These are phyloP conservation scores for Malurus elegans DNA, from an alignment of 2,113 vertebrate genomes.

Conservation along the genomic window DNA sequence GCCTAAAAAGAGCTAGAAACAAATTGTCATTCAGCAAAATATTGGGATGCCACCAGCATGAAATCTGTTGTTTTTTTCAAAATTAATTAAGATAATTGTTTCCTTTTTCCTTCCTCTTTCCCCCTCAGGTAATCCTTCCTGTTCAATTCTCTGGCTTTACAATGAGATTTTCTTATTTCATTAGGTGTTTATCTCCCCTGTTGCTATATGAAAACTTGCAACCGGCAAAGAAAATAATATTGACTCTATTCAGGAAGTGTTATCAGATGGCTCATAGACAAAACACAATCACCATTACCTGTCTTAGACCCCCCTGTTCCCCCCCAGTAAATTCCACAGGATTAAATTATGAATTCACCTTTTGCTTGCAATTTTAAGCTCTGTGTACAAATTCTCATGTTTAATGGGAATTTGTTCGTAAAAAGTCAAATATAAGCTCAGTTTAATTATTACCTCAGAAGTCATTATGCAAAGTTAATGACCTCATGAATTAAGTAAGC, in stretches of 20 bases:
- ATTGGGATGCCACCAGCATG: not conserved
- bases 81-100: not conserved
- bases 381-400: not conserved
- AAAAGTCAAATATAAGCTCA: not conserved
- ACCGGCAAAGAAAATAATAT: not conserved
- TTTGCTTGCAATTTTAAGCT: not conserved
- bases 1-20: not conserved
- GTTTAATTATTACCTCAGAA: not conserved
- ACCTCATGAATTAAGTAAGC: not conserved
- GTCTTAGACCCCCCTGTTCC: not conserved
- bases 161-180: slow-evolving; percentile 7
- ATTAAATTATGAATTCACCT: not conserved
- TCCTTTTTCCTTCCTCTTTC: not conserved
- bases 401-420: not conserved
- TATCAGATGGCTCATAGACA: not conserved
- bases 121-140: not conserved
- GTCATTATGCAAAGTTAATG: not conserved
- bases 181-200: not conserved
- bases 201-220: slow-evolving; percentile 13
- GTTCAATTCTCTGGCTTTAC: not conserved
- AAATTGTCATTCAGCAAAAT: not conserved
- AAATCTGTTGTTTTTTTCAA: not conserved
- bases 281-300: not conserved
- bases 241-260: not conserved
- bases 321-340: not conserved